phyloP scores from a whole-genome alignment of 1,140 invertebrate species.

The Lutraria rhynchaena region DNA sequence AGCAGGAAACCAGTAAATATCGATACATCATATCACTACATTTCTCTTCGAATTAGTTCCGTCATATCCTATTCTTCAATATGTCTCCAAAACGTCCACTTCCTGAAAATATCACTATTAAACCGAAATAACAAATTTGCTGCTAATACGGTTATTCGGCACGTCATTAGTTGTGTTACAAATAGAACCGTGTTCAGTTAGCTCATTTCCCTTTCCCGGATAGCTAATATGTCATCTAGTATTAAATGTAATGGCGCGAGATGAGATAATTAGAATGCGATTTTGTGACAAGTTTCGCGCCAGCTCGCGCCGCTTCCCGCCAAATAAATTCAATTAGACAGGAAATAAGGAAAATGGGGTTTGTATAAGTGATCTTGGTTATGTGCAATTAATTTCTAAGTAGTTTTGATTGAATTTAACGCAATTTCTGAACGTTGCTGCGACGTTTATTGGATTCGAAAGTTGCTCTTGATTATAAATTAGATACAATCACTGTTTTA shows the following conservation, averaged over 20 bases:
- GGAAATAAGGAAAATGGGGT: constrained; percentile 50
- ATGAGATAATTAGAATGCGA: constrained; percentile 57
- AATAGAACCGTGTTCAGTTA: constrained; percentile 49
- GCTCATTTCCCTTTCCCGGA: constrained; percentile 48
- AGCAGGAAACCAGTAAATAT: background rate
- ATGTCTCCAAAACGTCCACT: constrained; percentile 21
- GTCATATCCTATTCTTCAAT: constrained; percentile 16
- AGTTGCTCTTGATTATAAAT: constrained; percentile 56
- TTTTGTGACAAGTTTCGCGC: constrained; percentile 54
- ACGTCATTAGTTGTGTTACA: constrained; percentile 60
- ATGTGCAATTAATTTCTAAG: constrained; percentile 63
- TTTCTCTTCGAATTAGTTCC: constrained; percentile 3
- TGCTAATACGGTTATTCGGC: constrained; percentile 57
- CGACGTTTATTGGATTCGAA: constrained; percentile 54
- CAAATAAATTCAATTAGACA: constrained; percentile 63
- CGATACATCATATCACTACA: background rate
- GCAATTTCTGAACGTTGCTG: constrained; percentile 52
- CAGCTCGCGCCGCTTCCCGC: constrained; percentile 39
- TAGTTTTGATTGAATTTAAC: constrained; percentile 60
- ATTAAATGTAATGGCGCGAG: constrained; percentile 48
- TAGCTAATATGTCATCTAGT: constrained; percentile 58
- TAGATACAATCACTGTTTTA: constrained; percentile 45
- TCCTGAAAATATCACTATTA: constrained; percentile 36
- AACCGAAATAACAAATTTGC: constrained; percentile 56
- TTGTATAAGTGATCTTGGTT: constrained; percentile 56